These are phyloP conservation scores for Axis porcinus DNA, from an alignment of 2,113 vertebrate genomes.

Conservation along the genomic window DNA sequence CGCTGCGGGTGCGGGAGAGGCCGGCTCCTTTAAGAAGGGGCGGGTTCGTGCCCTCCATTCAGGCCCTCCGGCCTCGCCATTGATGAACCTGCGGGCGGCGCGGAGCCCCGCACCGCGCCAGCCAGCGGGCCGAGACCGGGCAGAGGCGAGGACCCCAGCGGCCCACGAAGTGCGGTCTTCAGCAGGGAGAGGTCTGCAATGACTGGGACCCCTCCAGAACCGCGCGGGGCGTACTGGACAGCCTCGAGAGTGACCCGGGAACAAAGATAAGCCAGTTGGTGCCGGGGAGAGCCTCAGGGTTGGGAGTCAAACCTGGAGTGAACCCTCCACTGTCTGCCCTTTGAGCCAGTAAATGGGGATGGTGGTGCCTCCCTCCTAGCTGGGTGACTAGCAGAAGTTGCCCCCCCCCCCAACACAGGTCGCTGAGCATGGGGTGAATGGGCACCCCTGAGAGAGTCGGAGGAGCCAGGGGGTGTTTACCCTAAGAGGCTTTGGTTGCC, in stretches of 20 bases:
- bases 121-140: neutral
- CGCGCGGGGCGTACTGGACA: neutral
- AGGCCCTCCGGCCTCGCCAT: slow-evolving; percentile 59
- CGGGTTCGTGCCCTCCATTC: slow-evolving; percentile 71
- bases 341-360: neutral
- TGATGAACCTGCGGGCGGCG: slow-evolving; percentile 60
- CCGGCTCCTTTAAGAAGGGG: slow-evolving; percentile 71
- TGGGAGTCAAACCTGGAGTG: neutral
- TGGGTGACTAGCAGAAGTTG: neutral
- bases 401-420: neutral
- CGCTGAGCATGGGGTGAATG: neutral
- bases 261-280: neutral
- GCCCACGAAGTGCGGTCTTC: neutral
- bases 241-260: neutral
- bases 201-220: neutral
- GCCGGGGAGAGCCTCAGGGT: neutral
- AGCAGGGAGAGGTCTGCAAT: neutral
- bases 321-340: neutral
- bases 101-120: neutral
- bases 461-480: neutral
- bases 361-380: neutral
- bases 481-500: neutral
- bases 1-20: neutral
- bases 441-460: neutral
- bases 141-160: neutral